These are phyloP conservation scores for Ips nitidus DNA, from an alignment of 1,140 invertebrate species.

Conservation along the genomic window DNA sequence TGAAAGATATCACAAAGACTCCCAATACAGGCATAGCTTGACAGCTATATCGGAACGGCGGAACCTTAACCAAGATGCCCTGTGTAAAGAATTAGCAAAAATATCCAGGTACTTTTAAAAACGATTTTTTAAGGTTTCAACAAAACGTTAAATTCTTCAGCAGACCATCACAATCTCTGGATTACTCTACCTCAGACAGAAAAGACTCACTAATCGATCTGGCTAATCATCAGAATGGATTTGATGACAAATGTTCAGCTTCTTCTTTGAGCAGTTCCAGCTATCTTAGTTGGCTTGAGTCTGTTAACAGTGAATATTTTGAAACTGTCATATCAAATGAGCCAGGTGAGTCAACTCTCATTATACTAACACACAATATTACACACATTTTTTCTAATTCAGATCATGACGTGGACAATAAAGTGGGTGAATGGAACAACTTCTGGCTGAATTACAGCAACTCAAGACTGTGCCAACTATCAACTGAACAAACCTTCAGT, in stretches of 20 bases:
- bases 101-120: not conserved
- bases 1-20: constrained; percentile 46
- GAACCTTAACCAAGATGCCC: constrained; percentile 40
- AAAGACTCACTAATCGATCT: not conserved
- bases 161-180: not conserved
- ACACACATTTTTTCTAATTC: constrained; percentile 1
- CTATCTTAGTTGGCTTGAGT: constrained; percentile 51
- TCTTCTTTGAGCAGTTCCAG: constrained; percentile 42
- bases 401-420: constrained; percentile 45
- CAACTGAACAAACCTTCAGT: constrained; percentile 42
- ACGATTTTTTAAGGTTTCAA: not conserved
- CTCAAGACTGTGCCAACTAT: constrained; percentile 45
- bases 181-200: constrained; percentile 1
- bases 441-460: constrained; percentile 52
- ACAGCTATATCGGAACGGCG: constrained; percentile 50
- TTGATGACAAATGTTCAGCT: not conserved
- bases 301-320: constrained; percentile 47
- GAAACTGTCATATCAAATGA: constrained; percentile 25
- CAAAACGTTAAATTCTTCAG: not conserved
- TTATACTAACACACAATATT: not conserved
- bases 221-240: not conserved
- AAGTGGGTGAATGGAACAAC: constrained; percentile 53
- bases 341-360: constrained; percentile 22
- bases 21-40: constrained; percentile 45
- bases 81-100: constrained; percentile 31